A percentile compares a stretch with the other conserved stretches of the same genome.
These are phyloP conservation scores for Noctua janthina DNA, from an alignment of 2,888 invertebrate genomes.

Conservation along the genomic window DNA sequence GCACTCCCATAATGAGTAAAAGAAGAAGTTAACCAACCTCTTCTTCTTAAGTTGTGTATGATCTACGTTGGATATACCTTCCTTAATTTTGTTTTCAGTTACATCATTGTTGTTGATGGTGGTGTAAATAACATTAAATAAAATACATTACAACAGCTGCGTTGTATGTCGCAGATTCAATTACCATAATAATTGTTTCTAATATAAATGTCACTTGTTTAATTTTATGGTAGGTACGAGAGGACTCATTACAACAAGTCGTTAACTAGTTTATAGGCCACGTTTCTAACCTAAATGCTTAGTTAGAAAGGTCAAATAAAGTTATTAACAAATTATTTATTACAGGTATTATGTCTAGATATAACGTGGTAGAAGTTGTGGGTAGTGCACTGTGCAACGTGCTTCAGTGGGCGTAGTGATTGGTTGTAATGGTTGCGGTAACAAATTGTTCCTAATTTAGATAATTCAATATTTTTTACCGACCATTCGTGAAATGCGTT, in stretches of 20 bases:
- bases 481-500: constrained; percentile 43
- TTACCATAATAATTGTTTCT: constrained; percentile 47
- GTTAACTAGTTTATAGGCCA: constrained; percentile 37
- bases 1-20: not conserved
- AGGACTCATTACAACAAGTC: constrained; percentile 45
- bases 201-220: constrained; percentile 53
- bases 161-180: constrained; percentile 30
- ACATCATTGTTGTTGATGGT: not conserved
- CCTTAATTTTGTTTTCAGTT: not conserved
- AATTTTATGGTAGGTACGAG: constrained; percentile 35
- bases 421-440: constrained; percentile 61
- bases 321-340: constrained; percentile 54
- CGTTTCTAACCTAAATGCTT: constrained; percentile 42
- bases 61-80: too few relatives aligned
- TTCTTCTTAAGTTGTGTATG: not conserved
- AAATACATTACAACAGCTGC: constrained; percentile 26
- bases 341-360: constrained; percentile 21
- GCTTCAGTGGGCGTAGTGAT: constrained; percentile 63
- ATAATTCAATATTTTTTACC: constrained; percentile 68
- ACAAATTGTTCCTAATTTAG: constrained; percentile 65
- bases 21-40: not conserved
- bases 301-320: constrained; percentile 51
- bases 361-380: constrained; percentile 38
- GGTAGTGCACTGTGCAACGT: constrained; percentile 35
- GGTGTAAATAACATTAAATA: not conserved